phyloP scores from a whole-genome alignment of 2,888 invertebrate genomes.

The Abrostola triplasia region DNA sequence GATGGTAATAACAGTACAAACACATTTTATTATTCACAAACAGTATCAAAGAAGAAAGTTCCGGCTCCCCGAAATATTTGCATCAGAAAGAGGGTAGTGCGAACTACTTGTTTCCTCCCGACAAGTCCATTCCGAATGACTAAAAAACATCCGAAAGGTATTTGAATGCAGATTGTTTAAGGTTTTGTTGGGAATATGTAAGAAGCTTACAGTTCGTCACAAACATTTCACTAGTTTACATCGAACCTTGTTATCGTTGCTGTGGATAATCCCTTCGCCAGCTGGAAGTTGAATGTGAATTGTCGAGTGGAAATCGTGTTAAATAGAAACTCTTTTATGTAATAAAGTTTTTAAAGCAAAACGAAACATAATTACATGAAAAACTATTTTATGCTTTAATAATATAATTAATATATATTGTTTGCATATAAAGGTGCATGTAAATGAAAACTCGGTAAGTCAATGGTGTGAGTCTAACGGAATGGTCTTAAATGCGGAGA shows the following conservation, averaged over 20 bases:
- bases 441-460: no score
- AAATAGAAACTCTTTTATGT: not conserved
- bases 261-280: constrained; percentile 2
- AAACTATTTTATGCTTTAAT: no score
- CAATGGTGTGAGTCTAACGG: no score
- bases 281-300: not conserved
- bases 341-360: no score
- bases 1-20: constrained; percentile 63
- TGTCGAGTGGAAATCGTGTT: not conserved
- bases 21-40: constrained; percentile 75
- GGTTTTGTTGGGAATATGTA: constrained; percentile 39
- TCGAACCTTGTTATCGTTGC: constrained; percentile 16
- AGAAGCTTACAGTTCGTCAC: constrained; percentile 35
- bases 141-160: constrained; percentile 69
- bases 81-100: constrained; percentile 75
- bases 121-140: constrained; percentile 55
- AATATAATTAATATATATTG: no score
- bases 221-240: constrained; percentile 26
- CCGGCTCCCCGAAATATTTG: constrained; percentile 74
- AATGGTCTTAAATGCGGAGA: no score
- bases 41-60: constrained; percentile 68
- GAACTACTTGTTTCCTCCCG: constrained; percentile 67
- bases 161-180: constrained; percentile 71
- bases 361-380: no score
- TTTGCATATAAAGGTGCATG: no score